Conservation (phyloP, 2,797 vertebrate genomes). For the Steatocranus sp. region DNA sequence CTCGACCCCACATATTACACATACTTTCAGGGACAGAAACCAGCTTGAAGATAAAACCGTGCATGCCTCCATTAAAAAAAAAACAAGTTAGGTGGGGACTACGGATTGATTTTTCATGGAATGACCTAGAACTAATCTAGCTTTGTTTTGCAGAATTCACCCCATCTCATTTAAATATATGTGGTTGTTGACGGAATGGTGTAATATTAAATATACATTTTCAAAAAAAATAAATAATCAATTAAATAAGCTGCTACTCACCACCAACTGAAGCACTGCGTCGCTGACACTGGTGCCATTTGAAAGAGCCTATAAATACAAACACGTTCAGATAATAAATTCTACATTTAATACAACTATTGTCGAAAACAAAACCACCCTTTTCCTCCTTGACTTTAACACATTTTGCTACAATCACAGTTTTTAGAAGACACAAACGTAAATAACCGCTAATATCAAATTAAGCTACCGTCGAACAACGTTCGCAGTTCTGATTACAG, state of each 20-base stretch:
- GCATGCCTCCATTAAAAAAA: neutral
- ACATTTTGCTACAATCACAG: fast-evolving
- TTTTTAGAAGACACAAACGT: neutral
- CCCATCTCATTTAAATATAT: neutral
- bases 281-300: slow-evolving; percentile 58
- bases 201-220: neutral
- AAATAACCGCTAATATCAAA: neutral
- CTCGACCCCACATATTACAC: neutral
- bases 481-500: neutral
- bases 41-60: too few relatives aligned
- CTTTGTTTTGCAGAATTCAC: too few relatives aligned
- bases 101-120: neutral
- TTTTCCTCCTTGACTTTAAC: neutral
- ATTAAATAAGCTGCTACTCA: slow-evolving; percentile 45
- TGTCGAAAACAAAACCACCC: neutral
- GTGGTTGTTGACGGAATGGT: neutral
- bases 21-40: neutral
- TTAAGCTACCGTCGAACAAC: neutral
- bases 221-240: fast-evolving
- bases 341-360: neutral
- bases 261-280: slow-evolving; percentile 73
- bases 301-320: slow-evolving; percentile 62
- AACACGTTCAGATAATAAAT: neutral
- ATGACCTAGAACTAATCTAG: fast-evolving
- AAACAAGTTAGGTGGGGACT: neutral